A percentile compares a stretch with the other conserved stretches of the same genome.
These are phyloP conservation scores for Formica exsecta DNA, from an alignment of 1,140 invertebrate species.

Conservation along the genomic window DNA sequence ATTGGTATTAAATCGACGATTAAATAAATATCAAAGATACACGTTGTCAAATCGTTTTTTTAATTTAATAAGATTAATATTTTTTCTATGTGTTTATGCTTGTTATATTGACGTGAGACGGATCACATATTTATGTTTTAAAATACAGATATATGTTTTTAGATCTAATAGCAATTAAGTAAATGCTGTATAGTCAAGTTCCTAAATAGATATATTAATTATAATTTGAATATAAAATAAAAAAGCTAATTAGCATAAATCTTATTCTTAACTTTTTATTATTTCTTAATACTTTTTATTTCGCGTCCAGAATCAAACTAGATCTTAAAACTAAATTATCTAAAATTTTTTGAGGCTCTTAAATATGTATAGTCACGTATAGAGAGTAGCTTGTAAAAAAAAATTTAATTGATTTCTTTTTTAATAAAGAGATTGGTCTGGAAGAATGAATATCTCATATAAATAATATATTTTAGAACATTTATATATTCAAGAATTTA, in stretches of 20 bases:
- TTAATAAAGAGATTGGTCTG: not conserved
- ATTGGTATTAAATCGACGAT: not conserved
- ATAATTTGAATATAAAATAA: not conserved
- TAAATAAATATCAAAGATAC: conserved; percentile 6
- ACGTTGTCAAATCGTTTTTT: not conserved
- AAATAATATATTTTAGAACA: not conserved
- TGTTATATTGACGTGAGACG: not conserved
- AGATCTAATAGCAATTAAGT: conserved; percentile 13
- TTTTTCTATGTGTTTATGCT: not conserved
- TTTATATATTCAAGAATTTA: conserved; percentile 30
- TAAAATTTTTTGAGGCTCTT: not conserved
- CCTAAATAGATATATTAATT: not conserved
- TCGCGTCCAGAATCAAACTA: not conserved
- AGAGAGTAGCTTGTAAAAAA: too few species aligned
- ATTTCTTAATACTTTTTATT: not conserved
- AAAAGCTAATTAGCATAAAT: not conserved
- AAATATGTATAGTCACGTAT: not conserved
- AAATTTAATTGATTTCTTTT: not conserved
- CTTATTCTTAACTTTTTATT: not conserved
- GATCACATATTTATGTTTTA: not conserved
- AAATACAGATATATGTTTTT: not conserved
- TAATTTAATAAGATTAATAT: not conserved
- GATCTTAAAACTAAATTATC: not conserved
- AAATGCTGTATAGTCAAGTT: not conserved
- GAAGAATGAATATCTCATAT: not conserved